Evolutionary conservation across 2,888 invertebrate species (phyloP), one percentile per base, ranked within the genome.

Genomic region (Leucophenga montana): DNA sequence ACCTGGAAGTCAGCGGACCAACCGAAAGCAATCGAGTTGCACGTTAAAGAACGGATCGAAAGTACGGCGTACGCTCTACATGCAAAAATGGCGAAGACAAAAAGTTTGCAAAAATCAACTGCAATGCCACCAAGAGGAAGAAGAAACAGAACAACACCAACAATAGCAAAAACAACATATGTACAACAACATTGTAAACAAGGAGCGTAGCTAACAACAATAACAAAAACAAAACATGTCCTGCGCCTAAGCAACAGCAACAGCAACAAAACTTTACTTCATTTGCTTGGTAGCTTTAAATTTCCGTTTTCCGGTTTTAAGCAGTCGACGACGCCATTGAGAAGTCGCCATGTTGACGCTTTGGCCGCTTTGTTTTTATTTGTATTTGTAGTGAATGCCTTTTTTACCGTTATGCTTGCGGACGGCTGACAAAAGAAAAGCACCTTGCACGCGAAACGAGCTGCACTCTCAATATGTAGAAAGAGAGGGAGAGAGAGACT

Each of bases 261-360:
- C 72, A 71, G 71, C 69, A 68, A 73, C 71, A 66, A 73, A 72
- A 76, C 72, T 75, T 61, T 70, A 77, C 75, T 80, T 77, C 79
- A 79, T 84, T 84, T 83, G 76, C 82, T 75, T 77, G 84, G 79
- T 72, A 75, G 77, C 83, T 80, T 85, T 83, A 83, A 83, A 80
- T 85, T 85, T 83, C 84, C 83, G 83, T 82, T 77, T 84, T 83
- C 81, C 85, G 78, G 78, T 79, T 77, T 81, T 77, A 78, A 77
- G 68, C 69, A 57, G 46, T 18, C 67, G 16, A 18, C 61, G 20
- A 27, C 44, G n/a, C 73, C 77, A 77, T 72, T 67, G 67, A 39
- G 39, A 39, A 39, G 39, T 8, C 75, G 81, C 80, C 83, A 78
- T 83, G 83, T 82, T 84, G 82, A 85, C 73, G 81, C 83, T 83